phyloP scores from a whole-genome alignment of 2,888 invertebrate species.

The Pachycephus smyrnensis region DNA sequence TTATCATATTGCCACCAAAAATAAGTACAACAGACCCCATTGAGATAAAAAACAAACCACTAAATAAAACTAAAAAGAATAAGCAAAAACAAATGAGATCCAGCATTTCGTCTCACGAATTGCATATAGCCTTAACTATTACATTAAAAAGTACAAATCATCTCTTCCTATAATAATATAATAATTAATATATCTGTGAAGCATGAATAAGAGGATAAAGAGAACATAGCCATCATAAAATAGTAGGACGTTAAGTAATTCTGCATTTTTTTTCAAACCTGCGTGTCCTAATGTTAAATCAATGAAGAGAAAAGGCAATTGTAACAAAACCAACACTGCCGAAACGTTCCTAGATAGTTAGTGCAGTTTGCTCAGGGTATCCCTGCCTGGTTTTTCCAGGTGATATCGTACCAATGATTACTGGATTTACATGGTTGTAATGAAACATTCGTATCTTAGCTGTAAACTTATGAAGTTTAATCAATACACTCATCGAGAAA shows the following conservation, averaged over 20 bases:
- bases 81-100: not conserved
- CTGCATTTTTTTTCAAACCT: not conserved
- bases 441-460: not conserved
- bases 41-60: not conserved
- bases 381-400: not conserved
- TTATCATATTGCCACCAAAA: not conserved
- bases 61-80: not conserved
- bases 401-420: not conserved
- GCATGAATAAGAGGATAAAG: not conserved
- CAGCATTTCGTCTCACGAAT: not conserved
- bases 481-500: not conserved
- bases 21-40: not conserved
- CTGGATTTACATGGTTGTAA: conserved; percentile 1
- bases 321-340: not conserved
- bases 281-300: not conserved
- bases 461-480: not conserved
- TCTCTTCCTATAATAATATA: conserved; percentile 13
- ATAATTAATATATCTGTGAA: not conserved
- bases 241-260: not conserved
- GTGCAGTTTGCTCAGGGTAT: not conserved
- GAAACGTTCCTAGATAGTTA: not conserved
- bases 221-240: not conserved
- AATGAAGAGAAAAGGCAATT: not conserved
- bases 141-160: conserved; percentile 31
- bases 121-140: conserved; percentile 14